Base-by-base conservation (phyloP, 2,113 vertebrate genomes). In the Callorhinus ursinus region DNA sequence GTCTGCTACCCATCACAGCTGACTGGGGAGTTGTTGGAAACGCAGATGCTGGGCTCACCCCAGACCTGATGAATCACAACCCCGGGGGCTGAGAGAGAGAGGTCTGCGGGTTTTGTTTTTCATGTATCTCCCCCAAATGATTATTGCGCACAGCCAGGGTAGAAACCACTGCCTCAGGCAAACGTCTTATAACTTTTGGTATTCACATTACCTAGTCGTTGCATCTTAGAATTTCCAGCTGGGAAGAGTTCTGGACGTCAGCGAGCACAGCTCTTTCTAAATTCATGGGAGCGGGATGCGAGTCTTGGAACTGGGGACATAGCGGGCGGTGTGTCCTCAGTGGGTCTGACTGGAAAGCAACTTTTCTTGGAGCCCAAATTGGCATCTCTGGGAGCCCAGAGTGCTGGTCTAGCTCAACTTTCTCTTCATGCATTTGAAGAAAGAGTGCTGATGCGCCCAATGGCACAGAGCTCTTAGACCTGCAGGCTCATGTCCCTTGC, bases 291-390 rank as follows among this genome's bases (percentile, higher is more conserved):
- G 36, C 4, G 2, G 15, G 21, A 72, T 88, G n/a, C 1, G 8
- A 5, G 22, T 33, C 21, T 21, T 46, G 39, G 71, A 95, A 49
- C 57, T 61, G 33, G 10, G 13, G n/a, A 31, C 2, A 2, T 0
- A 7, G 53, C 1, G 1, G 10, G 16, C 12, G 16, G 1, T 0
- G 0, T 39, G 33, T 72, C 46, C 33, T 42, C 10, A 18, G 42
- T 21, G 61, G 16, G 24, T 33, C 5, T 28, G 72, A 42, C 46
- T 33, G 3, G n/a, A 24, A 57, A 53, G 7, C 4, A 1, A 8
- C 55, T 69, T 67, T 7, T 79, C 26, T 22, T 28, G 26, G 49
- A 46, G 12, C 24, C 0, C 0, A 72, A 71, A 14, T 28, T 46
- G 83, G 51, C 11, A 36, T 80, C 57, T 57, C 31, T 46, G 7